These are phyloP conservation scores for Artemia sinica DNA, from an alignment of 2,888 invertebrate genomes.

Conservation along the genomic window DNA sequence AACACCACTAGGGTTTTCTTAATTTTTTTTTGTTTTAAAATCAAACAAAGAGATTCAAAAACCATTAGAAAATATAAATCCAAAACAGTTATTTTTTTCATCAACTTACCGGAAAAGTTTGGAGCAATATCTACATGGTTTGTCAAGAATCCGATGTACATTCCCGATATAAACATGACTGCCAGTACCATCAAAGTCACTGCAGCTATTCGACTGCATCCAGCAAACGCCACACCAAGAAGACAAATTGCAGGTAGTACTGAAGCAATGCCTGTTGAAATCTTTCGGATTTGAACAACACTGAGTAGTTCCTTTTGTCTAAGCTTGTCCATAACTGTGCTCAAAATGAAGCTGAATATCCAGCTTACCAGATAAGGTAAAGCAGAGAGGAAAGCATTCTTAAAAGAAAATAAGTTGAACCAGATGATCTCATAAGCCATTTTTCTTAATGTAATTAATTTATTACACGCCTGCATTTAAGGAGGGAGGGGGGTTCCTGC, in stretches of 20 bases:
- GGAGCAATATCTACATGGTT: conserved; percentile 59
- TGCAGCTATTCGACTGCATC: conserved; percentile 42
- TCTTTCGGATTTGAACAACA: conserved; percentile 21
- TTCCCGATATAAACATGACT: conserved; percentile 45
- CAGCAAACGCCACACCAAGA: conserved; percentile 43
- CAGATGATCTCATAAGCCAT: not conserved
- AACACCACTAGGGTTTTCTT: too few species aligned
- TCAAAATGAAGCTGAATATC: conserved; percentile 52
- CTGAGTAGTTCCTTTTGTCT: conserved; percentile 31
- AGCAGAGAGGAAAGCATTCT: conserved; percentile 56
- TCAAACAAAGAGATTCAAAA: not conserved
- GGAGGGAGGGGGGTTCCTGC: not conserved
- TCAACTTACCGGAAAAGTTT: conserved; percentile 45
- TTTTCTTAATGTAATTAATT: too few species aligned
- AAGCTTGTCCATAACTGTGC: conserved; percentile 47
- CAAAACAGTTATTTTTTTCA: not conserved
- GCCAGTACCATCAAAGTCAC: conserved; percentile 44
- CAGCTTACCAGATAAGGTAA: conserved; percentile 61
- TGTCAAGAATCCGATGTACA: conserved; percentile 49
- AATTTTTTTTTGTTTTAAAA: too few species aligned
- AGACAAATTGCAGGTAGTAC: conserved; percentile 44
- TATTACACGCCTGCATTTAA: too few species aligned
- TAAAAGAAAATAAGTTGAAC: conserved; percentile 21
- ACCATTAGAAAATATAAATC: not conserved
- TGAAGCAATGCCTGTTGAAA: conserved; percentile 32